A percentile compares a stretch with the other conserved stretches of the same genome.
Conservation (phyloP, 2,113 vertebrate species). For the Oryzias melastigma region DNA sequence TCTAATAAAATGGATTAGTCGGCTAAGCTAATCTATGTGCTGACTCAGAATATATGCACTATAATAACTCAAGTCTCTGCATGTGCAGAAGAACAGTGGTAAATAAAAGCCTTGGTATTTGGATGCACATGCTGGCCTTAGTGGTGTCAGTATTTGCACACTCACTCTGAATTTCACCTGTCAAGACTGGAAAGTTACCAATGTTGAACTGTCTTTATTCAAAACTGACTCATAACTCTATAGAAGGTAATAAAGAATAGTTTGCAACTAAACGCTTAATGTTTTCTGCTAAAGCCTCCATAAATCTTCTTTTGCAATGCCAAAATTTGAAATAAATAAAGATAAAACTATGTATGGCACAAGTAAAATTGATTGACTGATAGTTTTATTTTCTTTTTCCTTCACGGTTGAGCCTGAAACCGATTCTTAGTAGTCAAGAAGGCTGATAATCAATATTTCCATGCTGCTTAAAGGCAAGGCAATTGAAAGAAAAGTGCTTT, state of each 20-base stretch:
- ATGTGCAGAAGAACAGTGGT: constrained; percentile 10
- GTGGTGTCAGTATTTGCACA: constrained; percentile 39
- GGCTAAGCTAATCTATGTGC: constrained; percentile 55
- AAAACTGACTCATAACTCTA: constrained; percentile 1
- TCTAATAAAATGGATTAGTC: constrained; percentile 60
- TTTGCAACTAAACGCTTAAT: constrained; percentile 14
- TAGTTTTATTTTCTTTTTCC: too few relatives aligned
- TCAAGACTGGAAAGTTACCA: constrained; percentile 24
- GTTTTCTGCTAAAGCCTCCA: not conserved
- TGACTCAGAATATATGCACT: constrained; percentile 39
- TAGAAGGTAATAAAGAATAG: constrained; percentile 14
- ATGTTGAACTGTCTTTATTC: constrained; percentile 10
- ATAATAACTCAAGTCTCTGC: constrained; percentile 33
- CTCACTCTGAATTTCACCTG: constrained; percentile 26
- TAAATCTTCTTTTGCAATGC: not conserved
- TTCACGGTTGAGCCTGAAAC: too few relatives aligned
- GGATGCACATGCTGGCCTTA: constrained; percentile 13
- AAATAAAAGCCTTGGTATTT: constrained; percentile 22
- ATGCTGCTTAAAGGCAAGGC: too few relatives aligned
- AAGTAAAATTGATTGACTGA: too few relatives aligned
- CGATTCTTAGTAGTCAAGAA: too few relatives aligned
- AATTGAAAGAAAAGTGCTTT: too few relatives aligned
- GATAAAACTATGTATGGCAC: too few relatives aligned
- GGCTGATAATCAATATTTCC: too few relatives aligned
- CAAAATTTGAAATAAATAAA: too few relatives aligned